Percentiles rank a stretch among this genome's conserved stretches.
These are phyloP conservation scores for Chrysodeixis includens DNA, from an alignment of 2,888 invertebrate genomes.

Conservation along the genomic window DNA sequence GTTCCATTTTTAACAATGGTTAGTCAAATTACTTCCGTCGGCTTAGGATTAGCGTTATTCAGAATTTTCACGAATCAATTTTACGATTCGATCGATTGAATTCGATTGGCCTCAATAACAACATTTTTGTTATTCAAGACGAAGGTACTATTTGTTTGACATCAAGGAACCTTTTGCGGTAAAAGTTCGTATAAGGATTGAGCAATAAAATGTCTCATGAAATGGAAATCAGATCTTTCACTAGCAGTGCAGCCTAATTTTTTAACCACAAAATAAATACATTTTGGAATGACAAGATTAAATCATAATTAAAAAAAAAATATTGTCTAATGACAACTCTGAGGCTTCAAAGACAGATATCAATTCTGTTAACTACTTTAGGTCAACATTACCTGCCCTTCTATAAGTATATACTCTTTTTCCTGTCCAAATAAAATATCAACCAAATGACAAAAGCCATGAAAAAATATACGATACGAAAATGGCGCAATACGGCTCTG, in stretches of 20 bases:
- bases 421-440: background rate
- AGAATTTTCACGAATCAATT: background rate
- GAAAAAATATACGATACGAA: background rate
- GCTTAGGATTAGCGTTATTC: background rate
- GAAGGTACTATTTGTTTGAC: background rate
- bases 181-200: too few relatives aligned
- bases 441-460: background rate
- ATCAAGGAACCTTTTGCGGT: background rate
- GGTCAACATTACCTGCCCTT: too few relatives aligned
- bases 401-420: too few relatives aligned
- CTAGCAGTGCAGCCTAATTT: background rate
- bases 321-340: too few relatives aligned
- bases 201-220: background rate
- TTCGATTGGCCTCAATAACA: background rate
- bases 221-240: background rate
- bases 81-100: constrained; percentile 4
- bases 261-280: background rate
- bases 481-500: constrained; percentile 3
- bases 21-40: background rate
- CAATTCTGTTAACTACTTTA: too few relatives aligned
- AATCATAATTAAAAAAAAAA: too few relatives aligned
- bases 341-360: too few relatives aligned
- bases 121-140: background rate
- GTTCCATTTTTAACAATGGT: background rate
- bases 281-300: too few relatives aligned